These are phyloP conservation scores for Oryctes rhinoceros DNA, from an alignment of 1,140 invertebrate species.

Conservation along the genomic window DNA sequence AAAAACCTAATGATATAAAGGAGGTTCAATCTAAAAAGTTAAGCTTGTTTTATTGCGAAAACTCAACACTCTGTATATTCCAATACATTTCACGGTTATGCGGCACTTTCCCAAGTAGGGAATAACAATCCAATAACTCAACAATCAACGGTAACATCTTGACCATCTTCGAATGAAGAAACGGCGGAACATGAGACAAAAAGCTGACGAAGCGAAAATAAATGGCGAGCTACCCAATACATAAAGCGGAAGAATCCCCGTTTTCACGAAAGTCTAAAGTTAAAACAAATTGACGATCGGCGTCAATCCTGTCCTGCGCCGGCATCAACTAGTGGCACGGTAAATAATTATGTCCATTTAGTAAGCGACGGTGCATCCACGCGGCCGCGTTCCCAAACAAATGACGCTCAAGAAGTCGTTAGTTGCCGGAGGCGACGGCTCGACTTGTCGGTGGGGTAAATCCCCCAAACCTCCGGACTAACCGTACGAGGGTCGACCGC, in stretches of 20 bases:
- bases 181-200: no score
- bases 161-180: no score
- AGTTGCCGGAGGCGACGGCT: conserved; percentile 1
- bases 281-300: background rate
- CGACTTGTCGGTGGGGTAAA: background rate
- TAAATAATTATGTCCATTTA: conserved; percentile 12
- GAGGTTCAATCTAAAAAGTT: no score
- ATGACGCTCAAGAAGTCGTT: background rate
- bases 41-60: no score
- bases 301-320: background rate
- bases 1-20: no score
- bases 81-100: no score
- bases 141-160: no score
- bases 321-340: background rate
- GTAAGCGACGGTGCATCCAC: conserved; percentile 2
- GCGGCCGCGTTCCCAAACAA: conserved; percentile 1
- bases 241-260: background rate
- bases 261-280: conserved; percentile 8
- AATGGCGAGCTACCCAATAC: background rate
- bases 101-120: no score
- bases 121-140: no score
- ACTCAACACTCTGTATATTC: no score
- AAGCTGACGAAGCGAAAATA: background rate
- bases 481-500: background rate
- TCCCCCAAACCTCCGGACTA: background rate